phyloP scores from a whole-genome alignment of 2,888 invertebrate species.

The Brenthis ino region DNA sequence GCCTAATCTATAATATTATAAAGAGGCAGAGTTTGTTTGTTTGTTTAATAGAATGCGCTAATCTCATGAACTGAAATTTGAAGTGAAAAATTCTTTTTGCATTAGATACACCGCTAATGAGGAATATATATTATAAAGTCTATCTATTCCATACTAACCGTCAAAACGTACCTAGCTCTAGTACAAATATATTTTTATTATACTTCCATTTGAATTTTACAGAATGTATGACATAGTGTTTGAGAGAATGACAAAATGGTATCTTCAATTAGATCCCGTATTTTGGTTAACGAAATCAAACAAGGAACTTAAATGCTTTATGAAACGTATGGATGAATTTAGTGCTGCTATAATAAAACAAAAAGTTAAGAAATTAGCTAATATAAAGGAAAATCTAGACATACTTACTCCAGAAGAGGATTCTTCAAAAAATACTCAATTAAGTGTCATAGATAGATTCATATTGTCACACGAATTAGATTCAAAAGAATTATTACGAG shows the following conservation, averaged over 20 bases:
- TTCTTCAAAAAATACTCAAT: conserved; percentile 48
- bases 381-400: conserved; percentile 43
- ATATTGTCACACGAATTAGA: conserved; percentile 58
- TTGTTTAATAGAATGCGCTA: too few relatives aligned
- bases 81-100: too few relatives aligned
- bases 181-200: too few relatives aligned
- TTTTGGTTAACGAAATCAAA: conserved; percentile 54
- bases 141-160: too few relatives aligned
- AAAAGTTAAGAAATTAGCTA: conserved; percentile 47
- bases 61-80: too few relatives aligned
- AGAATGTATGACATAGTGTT: conserved; percentile 62
- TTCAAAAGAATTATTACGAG: conserved; percentile 51
- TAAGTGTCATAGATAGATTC: conserved; percentile 69
- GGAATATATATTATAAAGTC: too few relatives aligned
- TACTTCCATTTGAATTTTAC: conserved; percentile 33
- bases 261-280: conserved; percentile 63
- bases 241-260: conserved; percentile 70
- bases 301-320: conserved; percentile 44
- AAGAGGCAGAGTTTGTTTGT: too few relatives aligned
- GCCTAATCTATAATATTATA: too few relatives aligned
- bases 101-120: too few relatives aligned
- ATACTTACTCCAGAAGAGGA: conserved; percentile 55
- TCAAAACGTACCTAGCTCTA: too few relatives aligned
- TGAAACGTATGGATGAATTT: conserved; percentile 45
- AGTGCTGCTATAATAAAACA: conserved; percentile 47